phyloP scores from a whole-genome alignment of 92 coral and sea anemone species.

The Muricea muricata region DNA sequence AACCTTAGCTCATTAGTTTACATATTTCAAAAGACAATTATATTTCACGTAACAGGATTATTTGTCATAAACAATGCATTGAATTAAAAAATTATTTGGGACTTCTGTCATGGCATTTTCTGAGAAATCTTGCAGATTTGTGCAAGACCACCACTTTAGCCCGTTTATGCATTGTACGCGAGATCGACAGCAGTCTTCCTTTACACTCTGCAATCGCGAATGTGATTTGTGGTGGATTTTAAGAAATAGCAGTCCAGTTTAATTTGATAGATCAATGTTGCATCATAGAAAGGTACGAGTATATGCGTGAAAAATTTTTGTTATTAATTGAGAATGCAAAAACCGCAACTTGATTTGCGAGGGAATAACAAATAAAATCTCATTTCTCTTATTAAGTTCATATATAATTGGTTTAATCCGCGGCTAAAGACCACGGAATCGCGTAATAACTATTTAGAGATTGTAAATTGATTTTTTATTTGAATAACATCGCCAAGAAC shows the following conservation, averaged over 20 bases:
- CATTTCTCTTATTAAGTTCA: constrained; percentile 12
- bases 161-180: no score
- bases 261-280: background rate
- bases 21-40: no score
- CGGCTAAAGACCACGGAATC: background rate
- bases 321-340: background rate
- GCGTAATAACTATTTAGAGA: constrained; percentile 43
- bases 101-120: no score
- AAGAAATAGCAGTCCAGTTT: background rate
- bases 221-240: no score
- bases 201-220: no score
- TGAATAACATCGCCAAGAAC: constrained; percentile 3
- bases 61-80: no score
- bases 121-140: no score
- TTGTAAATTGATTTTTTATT: constrained; percentile 37
- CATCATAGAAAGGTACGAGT: background rate
- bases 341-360: constrained; percentile 6
- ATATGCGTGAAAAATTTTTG: background rate
- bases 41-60: no score
- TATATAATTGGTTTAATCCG: constrained; percentile 6
- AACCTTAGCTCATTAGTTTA: no score
- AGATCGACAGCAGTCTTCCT: no score
- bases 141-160: no score
- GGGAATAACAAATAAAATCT: constrained; percentile 27
- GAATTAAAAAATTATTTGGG: no score